Evolutionary conservation across 1,140 invertebrate species (phyloP), one percentile per base, ranked within the genome.

Genomic region (Bradysia coprophila): DNA sequence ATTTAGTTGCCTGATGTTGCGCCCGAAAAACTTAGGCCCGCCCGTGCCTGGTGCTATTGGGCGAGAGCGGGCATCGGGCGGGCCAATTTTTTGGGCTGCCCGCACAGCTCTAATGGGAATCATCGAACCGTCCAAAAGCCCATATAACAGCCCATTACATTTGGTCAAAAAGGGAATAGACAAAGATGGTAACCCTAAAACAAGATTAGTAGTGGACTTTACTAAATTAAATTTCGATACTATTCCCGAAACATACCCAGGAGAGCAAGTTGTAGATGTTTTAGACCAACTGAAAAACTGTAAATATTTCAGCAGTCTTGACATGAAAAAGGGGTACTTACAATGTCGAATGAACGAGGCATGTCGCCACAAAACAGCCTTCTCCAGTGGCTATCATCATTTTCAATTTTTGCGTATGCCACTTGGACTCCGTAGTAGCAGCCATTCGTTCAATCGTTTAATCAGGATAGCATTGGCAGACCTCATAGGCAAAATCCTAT

Each of bases 231-330:
- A 63, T 45, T 46, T 56, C 10, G 43, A 49, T 15, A 61, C 53
- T 2, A 47, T 59, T 4, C 46, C 43, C 16, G 54, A 62, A 28
- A 41, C 23, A 28, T 71, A 57, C 50, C 71, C 68, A 1, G 44
- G 75, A 6, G 70, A 69, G 1, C 53, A 59, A 34, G 68, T 73
- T 13, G 57, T 63, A 21, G 58, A 66, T n/a, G 59, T 59, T 31
- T 48, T 74, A 20, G 55, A 66, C 43, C 48, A 50, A 28, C 41
- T 71, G 24, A 53, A 53, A 6, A 59, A 60, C 11, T 47, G 54
- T 10, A 55, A 54, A 21, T 67, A 60, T 45, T 71, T 71, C 48
- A 57, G 59, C 10, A 58, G 61, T 5, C 45, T 71, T 5, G 67
- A 73, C 51, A 45, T 71, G 11, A 49, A 55, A 0, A 56, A 51